phyloP scores from a whole-genome alignment of 1,140 invertebrate genomes.

The Halotydeus destructor region DNA sequence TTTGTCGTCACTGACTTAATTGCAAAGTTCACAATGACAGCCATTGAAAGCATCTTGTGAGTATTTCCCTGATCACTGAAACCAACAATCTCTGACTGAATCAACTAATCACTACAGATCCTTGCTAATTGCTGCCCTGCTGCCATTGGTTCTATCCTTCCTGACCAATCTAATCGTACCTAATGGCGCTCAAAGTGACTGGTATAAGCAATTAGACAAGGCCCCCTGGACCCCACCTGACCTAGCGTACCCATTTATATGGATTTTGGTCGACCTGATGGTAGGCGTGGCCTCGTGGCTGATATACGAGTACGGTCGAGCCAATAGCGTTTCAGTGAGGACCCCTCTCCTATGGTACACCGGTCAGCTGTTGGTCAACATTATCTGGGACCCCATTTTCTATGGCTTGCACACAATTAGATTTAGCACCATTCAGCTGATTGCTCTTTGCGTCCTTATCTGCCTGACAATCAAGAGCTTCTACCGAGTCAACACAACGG shows the following conservation, averaged over 20 bases:
- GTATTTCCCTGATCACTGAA: no score
- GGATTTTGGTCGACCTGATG: conserved; percentile 51
- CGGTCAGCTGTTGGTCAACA: conserved; percentile 53
- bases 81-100: no score
- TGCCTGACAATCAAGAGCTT: conserved; percentile 40
- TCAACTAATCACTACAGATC: no score
- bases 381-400: conserved; percentile 67
- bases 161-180: no score
- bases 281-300: conserved; percentile 73
- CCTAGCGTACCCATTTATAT: conserved; percentile 52
- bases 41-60: no score
- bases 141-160: no score
- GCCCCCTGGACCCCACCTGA: conserved; percentile 58
- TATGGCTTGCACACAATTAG: conserved; percentile 49
- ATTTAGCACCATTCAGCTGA: conserved; percentile 47
- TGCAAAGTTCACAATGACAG: no score
- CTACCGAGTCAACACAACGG: conserved; percentile 39
- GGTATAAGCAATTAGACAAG: no score
- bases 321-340: conserved; percentile 36
- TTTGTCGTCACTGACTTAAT: no score
- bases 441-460: conserved; percentile 37
- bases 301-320: conserved; percentile 50
- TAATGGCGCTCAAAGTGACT: no score
- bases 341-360: conserved; percentile 49
- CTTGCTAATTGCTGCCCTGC: no score